Evolutionary conservation across 2,888 invertebrate species (phyloP).

Genomic region (Coleophora deauratella): DNA sequence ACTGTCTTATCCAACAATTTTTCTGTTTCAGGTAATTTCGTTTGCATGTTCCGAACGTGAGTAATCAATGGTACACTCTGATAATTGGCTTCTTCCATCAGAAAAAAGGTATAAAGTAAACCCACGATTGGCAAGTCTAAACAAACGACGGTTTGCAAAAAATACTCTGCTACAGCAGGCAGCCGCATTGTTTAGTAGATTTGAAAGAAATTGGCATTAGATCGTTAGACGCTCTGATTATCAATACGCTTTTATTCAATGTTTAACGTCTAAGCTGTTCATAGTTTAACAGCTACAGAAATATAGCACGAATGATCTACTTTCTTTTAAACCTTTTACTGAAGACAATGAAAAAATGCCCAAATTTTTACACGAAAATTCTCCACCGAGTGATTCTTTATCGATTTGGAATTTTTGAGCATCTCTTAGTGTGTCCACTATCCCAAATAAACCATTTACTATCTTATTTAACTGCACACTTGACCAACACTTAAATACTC

Average conservation of each 20-base stretch:
- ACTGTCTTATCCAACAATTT: neutral
- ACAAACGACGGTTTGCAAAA: conserved; percentile 40
- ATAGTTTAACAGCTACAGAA: neutral
- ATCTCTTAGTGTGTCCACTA: too few species aligned
- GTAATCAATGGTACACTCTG: conserved; percentile 3
- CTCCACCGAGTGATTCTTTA: too few species aligned
- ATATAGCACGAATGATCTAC: too few species aligned
- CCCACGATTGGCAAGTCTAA: conserved; percentile 22
- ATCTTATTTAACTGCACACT: too few species aligned
- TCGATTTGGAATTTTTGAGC: too few species aligned
- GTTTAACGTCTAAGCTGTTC: neutral
- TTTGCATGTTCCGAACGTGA: conserved; percentile 1
- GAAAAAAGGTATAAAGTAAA: conserved; percentile 23
- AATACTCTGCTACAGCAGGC: conserved; percentile 31
- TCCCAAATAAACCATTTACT: too few species aligned
- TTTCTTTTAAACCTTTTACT: too few species aligned
- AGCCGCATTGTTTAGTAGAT: conserved; percentile 34
- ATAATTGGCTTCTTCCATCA: conserved; percentile 11
- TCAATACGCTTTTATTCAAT: conserved; percentile 2
- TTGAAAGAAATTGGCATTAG: conserved; percentile 21
- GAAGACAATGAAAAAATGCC: too few species aligned
- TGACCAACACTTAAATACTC: too few species aligned
- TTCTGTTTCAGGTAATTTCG: conserved; percentile 11
- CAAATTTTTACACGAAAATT: too few species aligned
- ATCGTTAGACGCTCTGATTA: conserved; percentile 6